Evolutionary conservation across 30 jellyfish, hydroid and myxozoan species (phyloP).

Genomic region (Pseudorhiza aurosa): DNA sequence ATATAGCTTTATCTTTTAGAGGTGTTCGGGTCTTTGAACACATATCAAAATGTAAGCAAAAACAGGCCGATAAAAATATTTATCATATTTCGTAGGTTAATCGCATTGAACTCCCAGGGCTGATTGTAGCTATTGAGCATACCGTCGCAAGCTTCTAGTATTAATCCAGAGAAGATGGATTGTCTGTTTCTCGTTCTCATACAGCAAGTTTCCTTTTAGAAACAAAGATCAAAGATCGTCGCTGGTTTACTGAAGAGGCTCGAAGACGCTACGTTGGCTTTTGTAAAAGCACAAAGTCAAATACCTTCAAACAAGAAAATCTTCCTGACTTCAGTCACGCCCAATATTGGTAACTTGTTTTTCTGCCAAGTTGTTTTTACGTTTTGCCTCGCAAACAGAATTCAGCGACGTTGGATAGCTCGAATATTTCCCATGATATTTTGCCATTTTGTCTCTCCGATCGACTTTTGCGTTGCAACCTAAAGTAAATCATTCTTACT

Average conservation of each 20-base stretch:
- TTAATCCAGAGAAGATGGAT: neutral
- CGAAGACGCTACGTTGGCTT: conserved; percentile 62
- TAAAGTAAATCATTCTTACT: too few relatives aligned
- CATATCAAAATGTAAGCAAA: neutral
- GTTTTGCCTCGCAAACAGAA: too few relatives aligned
- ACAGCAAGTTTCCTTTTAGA: neutral
- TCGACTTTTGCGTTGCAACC: too few relatives aligned
- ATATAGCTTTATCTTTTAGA: too few relatives aligned
- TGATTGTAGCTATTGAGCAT: neutral
- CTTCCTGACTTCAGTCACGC: conserved; percentile 31
- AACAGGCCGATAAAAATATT: conserved; percentile 17
- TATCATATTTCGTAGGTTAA: conserved; percentile 18
- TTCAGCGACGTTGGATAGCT: too few relatives aligned
- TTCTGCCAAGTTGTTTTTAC: too few relatives aligned
- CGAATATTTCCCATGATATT: too few relatives aligned
- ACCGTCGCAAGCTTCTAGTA: conserved; percentile 1
- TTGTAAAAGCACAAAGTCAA: conserved; percentile 50
- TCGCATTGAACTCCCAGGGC: conserved; percentile 19
- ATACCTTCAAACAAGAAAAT: neutral
- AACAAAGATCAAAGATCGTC: conserved; percentile 35
- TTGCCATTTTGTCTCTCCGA: too few relatives aligned
- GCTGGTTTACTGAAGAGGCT: conserved; percentile 47
- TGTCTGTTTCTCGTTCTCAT: neutral
- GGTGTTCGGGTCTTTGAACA: too few relatives aligned
- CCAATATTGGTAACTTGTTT: conserved; percentile 70